Evolutionary conservation across 1,140 invertebrate species (phyloP).

Genomic region (Drosophila kanapiae): DNA sequence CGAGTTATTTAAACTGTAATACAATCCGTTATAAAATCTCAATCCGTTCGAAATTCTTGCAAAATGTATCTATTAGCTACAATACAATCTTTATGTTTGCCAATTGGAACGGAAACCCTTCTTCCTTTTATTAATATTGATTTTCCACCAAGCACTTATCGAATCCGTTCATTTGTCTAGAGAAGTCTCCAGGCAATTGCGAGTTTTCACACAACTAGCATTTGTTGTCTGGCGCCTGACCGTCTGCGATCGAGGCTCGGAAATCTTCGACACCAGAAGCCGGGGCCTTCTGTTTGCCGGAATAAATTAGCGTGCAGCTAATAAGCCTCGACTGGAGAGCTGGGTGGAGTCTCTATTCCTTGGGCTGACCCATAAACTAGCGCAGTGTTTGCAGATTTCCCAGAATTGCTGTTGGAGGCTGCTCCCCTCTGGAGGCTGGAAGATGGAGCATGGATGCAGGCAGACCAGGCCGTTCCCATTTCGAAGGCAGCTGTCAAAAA

Average conservation of each 20-base stretch:
- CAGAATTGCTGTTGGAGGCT: constrained; percentile 1
- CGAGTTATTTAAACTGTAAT: background rate
- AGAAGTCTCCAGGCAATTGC: constrained; percentile 52
- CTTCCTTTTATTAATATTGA: background rate
- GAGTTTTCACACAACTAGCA: constrained; percentile 65
- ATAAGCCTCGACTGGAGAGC: constrained; percentile 38
- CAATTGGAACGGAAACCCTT: background rate
- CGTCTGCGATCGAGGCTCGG: constrained; percentile 39
- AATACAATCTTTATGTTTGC: background rate
- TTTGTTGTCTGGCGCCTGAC: constrained; percentile 52
- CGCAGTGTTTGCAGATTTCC: constrained; percentile 23
- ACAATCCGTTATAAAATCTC: background rate
- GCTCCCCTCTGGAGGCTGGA: background rate
- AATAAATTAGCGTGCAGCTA: constrained; percentile 78
- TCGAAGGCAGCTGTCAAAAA: constrained; percentile 74
- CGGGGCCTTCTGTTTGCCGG: constrained; percentile 36
- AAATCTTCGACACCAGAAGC: constrained; percentile 45
- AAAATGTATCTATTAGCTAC: background rate
- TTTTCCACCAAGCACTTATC: constrained; percentile 7
- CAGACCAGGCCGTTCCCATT: constrained; percentile 25
- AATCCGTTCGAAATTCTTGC: background rate
- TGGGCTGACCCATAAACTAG: constrained; percentile 44
- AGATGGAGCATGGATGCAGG: constrained; percentile 8
- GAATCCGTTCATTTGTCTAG: constrained; percentile 22
- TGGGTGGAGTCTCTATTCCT: constrained; percentile 17